A percentile compares a stretch with the other conserved stretches of the same genome.
Evolutionary conservation across 2,888 invertebrate genomes (phyloP).

Genomic region (Ochlodes sylvanus): DNA sequence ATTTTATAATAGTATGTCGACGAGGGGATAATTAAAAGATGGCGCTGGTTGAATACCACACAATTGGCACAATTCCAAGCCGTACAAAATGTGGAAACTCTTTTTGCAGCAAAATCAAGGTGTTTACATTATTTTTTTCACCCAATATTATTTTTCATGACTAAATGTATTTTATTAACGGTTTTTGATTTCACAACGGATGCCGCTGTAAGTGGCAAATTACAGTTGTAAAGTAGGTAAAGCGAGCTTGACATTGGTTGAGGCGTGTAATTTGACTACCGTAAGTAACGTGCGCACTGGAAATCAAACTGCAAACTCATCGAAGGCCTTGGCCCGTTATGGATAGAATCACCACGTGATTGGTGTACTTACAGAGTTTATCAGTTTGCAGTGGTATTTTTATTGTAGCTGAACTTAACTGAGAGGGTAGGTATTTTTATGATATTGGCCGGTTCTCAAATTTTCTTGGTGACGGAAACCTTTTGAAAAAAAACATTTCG

Average conservation of each 20-base stretch:
- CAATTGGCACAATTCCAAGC: no score
- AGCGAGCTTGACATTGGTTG: constrained; percentile 33
- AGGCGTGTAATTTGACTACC: constrained; percentile 32
- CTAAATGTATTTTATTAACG: neutral
- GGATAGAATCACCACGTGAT: neutral
- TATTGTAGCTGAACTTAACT: no score
- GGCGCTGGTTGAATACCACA: no score
- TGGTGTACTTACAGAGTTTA: neutral
- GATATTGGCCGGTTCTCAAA: no score
- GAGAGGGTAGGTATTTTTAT: no score
- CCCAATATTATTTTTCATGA: neutral
- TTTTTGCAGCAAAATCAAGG: no score
- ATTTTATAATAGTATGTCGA: no score
- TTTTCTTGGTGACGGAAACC: no score
- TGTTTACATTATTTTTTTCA: no score
- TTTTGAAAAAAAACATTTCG: no score
- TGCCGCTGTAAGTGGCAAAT: constrained; percentile 1
- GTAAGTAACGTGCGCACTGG: constrained; percentile 8
- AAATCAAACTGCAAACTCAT: constrained; percentile 25
- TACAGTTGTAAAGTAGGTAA: constrained; percentile 28
- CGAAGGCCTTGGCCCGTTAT: constrained; percentile 12
- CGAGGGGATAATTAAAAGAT: no score
- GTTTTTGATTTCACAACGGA: constrained; percentile 4
- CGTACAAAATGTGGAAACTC: no score
- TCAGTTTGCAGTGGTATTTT: neutral